phyloP scores from a whole-genome alignment of 2,888 invertebrate species.

The Philonicus albiceps region DNA sequence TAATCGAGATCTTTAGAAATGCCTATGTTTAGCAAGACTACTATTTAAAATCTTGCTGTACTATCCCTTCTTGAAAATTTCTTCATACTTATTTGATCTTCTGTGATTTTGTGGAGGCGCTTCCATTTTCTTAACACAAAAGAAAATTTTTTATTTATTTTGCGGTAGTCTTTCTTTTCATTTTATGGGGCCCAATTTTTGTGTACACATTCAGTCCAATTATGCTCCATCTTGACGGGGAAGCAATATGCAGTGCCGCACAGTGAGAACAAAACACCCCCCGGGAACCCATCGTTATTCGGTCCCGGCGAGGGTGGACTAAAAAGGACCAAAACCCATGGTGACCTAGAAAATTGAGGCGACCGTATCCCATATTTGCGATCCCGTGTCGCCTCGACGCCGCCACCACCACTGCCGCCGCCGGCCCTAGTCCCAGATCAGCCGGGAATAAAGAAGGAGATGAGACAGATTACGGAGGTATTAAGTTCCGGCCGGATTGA shows the following conservation, averaged over 20 bases:
- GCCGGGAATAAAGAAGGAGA: constrained; percentile 4
- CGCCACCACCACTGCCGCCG: background rate
- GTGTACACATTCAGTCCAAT: constrained; percentile 10
- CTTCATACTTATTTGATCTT: background rate
- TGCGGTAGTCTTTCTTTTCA: background rate
- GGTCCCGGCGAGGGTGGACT: background rate
- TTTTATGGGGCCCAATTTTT: constrained; percentile 33
- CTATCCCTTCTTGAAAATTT: background rate
- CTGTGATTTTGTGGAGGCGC: background rate
- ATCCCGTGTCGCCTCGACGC: background rate
- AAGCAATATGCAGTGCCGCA: constrained; percentile 29
- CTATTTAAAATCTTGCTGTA: too few relatives aligned
- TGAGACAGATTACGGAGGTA: constrained; percentile 13
- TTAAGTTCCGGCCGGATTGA: constrained; percentile 14
- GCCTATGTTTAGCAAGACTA: too few relatives aligned
- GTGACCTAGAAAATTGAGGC: constrained; percentile 13
- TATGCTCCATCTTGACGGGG: background rate
- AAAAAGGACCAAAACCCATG: background rate
- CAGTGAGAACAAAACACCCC: background rate
- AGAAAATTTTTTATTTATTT: background rate
- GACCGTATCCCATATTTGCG: background rate
- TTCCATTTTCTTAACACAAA: background rate
- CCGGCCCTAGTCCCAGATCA: background rate
- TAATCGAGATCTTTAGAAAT: too few relatives aligned
- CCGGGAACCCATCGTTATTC: background rate